Base-by-base conservation (phyloP, 2,888 invertebrate species). In the Lingula anatina region DNA sequence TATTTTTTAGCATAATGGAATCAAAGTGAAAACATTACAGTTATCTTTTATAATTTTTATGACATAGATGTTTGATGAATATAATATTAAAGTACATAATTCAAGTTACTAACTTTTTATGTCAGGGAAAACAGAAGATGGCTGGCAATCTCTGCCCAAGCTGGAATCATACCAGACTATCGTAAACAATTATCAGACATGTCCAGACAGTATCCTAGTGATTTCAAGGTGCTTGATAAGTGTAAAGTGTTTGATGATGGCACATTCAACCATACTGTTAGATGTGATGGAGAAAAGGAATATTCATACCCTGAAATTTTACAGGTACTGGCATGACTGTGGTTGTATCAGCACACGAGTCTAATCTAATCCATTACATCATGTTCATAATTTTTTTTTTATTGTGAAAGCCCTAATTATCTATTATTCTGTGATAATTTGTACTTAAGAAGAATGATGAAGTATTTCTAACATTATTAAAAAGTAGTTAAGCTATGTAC, bases 131-230 rank as follows among this genome's bases (percentile, higher is more conserved):
- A 59, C 5, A 60, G 71, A 21, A 65, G 61, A 35, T 78, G 76
- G 82, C 79, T 88, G 48, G 80, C 89, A 25, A 81, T 89, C 56
- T 88, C 89, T 5, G 83, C 89, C 0, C 92, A 93, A 78, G 78
- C 86, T 9, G 90, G 89, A 58, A 80, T 86, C 20, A 84, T 86
- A 65, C 77, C 80, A 2, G 84, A 83, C 54, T 85, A 84, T 62
- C 76, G 81, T 49, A 79, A 82, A 57, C 83, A 83, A 65, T 71
- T 86, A 36, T 73, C 80, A 53, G 79, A 81, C 57, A 67, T 85
- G 40, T 80, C 82, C 47, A 70, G 78, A 21, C 74, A 75, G 35
- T 73, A 81, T n/a, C n/a, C n/a, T 59, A 73, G 79, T 15, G 80
- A 81, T 52, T 70, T 86, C 54, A 68, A 85, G 54, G 72, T 85